Conservation (phyloP, 2,888 invertebrate species). For the Diaperis boleti region DNA sequence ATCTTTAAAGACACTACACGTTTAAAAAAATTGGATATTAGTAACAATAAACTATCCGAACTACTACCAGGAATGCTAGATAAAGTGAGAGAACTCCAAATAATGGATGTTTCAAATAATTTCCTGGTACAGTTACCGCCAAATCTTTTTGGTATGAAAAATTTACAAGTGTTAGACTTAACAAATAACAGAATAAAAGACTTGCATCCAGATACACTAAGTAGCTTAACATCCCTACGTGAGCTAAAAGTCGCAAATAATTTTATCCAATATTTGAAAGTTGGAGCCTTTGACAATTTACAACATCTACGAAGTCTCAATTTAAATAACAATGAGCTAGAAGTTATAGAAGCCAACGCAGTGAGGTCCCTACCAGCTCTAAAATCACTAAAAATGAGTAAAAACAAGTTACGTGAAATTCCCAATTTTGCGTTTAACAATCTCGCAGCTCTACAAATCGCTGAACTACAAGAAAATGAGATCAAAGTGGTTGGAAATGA, state of each 20-base stretch:
- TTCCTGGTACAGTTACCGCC: slow-evolving; percentile 79
- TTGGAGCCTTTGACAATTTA: slow-evolving; percentile 79
- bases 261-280: slow-evolving; percentile 76
- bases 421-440: slow-evolving; percentile 83
- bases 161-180: slow-evolving; percentile 80
- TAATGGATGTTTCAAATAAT: slow-evolving; percentile 84
- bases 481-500: slow-evolving; percentile 78
- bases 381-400: slow-evolving; percentile 71
- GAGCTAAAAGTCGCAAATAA: slow-evolving; percentile 82
- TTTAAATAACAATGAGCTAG: slow-evolving; percentile 85
- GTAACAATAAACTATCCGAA: slow-evolving; percentile 79
- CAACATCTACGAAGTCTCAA: slow-evolving; percentile 80
- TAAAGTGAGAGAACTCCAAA: slow-evolving; percentile 76
- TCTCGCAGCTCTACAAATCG: slow-evolving; percentile 77
- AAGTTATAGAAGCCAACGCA: slow-evolving; percentile 79
- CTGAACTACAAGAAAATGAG: slow-evolving; percentile 85
- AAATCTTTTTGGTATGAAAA: slow-evolving; percentile 76
- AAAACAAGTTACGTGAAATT: slow-evolving; percentile 80
- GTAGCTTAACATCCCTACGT: slow-evolving; percentile 76
- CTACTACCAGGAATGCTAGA: slow-evolving; percentile 75
- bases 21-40: slow-evolving; percentile 78
- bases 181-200: slow-evolving; percentile 82
- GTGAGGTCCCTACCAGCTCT: slow-evolving; percentile 78
- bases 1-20: slow-evolving; percentile 75
- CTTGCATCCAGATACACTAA: slow-evolving; percentile 77